Evolutionary conservation across 2,797 vertebrate species (phyloP).

Genomic region (Alcedo quadribrachys): DNA sequence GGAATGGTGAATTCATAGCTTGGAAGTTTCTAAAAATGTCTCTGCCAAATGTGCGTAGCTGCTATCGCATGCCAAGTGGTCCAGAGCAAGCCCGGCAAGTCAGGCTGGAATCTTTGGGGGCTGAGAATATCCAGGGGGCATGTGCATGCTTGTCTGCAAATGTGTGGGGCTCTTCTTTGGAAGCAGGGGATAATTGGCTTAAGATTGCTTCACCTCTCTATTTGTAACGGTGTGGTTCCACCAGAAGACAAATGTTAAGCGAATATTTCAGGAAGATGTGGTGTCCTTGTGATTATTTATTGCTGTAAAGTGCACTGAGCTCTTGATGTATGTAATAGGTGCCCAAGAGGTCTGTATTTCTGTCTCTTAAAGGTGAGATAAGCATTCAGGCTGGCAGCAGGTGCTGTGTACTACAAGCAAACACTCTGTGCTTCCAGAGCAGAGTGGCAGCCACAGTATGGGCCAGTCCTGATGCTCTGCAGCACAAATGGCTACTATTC

Average conservation of each 20-base stretch:
- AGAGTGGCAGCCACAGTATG: neutral
- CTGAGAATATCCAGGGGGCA: conserved; percentile 69
- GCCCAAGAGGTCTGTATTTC: neutral
- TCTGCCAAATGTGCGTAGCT: conserved; percentile 52
- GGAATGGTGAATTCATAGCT: conserved; percentile 65
- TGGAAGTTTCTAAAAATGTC: conserved; percentile 69
- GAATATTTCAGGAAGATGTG: neutral
- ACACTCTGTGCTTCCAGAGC: accelerated
- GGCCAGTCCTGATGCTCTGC: neutral
- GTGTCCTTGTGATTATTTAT: neutral
- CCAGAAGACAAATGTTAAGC: neutral
- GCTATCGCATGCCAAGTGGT: conserved; percentile 66
- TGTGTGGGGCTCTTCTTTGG: conserved; percentile 3
- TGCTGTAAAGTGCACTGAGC: neutral
- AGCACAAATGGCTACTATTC: neutral
- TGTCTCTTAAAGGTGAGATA: neutral
- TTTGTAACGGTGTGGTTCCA: neutral
- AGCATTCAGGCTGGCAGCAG: neutral
- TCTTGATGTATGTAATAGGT: accelerated
- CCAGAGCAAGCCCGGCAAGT: conserved; percentile 39
- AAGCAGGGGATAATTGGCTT: neutral
- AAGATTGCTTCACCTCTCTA: neutral
- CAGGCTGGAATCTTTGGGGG: conserved; percentile 62
- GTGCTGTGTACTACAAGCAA: neutral
- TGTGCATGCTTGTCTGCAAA: conserved; percentile 52